A percentile compares a stretch with the other conserved stretches of the same genome.
These are phyloP conservation scores for Alentia gelatinosa DNA, from an alignment of 2,888 invertebrate genomes.

Conservation along the genomic window DNA sequence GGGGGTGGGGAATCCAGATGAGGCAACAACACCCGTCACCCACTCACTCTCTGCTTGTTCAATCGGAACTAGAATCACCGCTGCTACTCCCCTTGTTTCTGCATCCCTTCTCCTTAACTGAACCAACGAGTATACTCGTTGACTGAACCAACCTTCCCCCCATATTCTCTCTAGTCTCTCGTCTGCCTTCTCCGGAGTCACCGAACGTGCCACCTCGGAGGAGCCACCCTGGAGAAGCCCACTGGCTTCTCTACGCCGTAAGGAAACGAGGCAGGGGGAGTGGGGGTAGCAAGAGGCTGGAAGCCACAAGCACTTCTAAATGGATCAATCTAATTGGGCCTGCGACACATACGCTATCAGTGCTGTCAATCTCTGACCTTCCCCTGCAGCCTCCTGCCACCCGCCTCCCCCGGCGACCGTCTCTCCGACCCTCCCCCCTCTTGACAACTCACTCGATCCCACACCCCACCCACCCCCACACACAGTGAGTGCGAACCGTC, in stretches of 20 bases:
- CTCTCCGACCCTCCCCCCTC: no score
- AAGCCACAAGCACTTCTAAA: not conserved
- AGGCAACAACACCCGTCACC: not conserved
- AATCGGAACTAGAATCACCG: not conserved
- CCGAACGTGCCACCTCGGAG: no score
- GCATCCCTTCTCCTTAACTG: not conserved
- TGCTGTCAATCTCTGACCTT: conserved; percentile 17
- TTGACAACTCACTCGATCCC: no score
- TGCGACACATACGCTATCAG: conserved; percentile 24
- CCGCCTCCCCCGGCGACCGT: no score
- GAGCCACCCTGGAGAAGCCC: not conserved
- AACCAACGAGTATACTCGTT: no score
- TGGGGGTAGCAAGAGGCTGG: not conserved
- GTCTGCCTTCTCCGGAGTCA: no score
- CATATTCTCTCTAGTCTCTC: no score
- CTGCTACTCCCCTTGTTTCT: not conserved
- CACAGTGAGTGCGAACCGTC: no score
- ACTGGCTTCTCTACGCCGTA: not conserved
- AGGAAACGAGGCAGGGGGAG: not conserved
- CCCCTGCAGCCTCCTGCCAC: not conserved
- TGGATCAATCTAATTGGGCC: conserved; percentile 16
- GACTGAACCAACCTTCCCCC: no score
- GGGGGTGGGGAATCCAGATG: not conserved
- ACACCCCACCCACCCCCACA: no score
- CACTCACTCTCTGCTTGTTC: not conserved